These are phyloP conservation scores for Periparus ater DNA, from an alignment of 2,797 vertebrate species.

Conservation along the genomic window DNA sequence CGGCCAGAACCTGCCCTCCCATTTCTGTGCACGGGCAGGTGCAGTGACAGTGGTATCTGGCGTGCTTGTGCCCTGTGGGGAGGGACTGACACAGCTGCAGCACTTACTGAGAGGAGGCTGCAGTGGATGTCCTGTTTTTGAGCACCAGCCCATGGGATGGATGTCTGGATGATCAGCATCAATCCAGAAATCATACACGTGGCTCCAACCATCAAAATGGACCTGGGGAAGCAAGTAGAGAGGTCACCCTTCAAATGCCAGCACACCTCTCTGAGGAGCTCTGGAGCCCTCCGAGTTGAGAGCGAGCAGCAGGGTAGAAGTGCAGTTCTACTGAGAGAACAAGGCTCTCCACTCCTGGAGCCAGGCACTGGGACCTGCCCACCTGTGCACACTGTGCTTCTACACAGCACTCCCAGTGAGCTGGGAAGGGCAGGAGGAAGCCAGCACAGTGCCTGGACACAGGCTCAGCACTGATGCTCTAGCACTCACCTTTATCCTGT, in stretches of 20 bases:
- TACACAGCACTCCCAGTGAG: background rate
- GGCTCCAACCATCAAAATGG: slow-evolving; percentile 96
- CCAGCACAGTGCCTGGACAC: background rate
- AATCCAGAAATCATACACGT: slow-evolving; percentile 95
- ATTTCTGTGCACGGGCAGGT: background rate
- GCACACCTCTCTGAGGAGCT: background rate
- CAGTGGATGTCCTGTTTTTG: slow-evolving; percentile 89
- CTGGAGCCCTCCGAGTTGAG: background rate
- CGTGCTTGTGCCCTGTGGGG: fast-evolving
- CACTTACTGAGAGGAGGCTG: slow-evolving; percentile 87
- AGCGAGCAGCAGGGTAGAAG: background rate
- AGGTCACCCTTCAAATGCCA: background rate
- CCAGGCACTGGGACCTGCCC: background rate
- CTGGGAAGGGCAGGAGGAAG: background rate
- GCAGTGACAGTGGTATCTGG: background rate
- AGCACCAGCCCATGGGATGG: slow-evolving; percentile 95
- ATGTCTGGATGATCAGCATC: slow-evolving; percentile 94
- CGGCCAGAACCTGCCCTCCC: background rate
- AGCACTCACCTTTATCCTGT: slow-evolving; percentile 89
- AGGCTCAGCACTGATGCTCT: background rate
- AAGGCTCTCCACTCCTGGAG: background rate
- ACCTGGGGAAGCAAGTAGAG: slow-evolving; percentile 77
- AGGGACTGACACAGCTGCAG: background rate
- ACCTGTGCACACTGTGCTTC: background rate
- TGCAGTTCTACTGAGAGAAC: background rate